Base-by-base conservation (phyloP, 2,113 vertebrate genomes). In the Oostethus manadensis region DNA sequence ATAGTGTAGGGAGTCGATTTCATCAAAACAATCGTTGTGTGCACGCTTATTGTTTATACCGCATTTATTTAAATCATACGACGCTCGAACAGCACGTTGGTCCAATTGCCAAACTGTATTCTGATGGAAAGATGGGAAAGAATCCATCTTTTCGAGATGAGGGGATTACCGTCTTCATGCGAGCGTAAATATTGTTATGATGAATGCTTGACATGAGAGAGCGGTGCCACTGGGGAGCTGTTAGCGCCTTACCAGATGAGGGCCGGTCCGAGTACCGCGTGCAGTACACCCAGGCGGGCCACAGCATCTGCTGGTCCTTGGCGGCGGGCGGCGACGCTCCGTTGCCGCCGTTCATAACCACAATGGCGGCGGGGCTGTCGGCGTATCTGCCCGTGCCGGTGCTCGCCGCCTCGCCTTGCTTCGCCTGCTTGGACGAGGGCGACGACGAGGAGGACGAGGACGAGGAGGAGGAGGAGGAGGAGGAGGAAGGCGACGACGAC, bases 281-380 rank as follows among this genome's bases (percentile, higher is more conserved):
- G 79, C 96, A 98, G 90, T 98, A 98, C 62, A 98, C 96, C 96
- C 96, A 97, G 60, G 96, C 96, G 76, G 96, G 96, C 95, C 94
- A 98, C 45, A 97, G 86, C 64, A 98, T 77, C 83, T 94, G 92
- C 61, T 89, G 87, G 56, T 97, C 94, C 68, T 90, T 84, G 10
- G 23, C 54, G 1, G 2, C 75, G 56, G 89, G 67, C 50, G 89
- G 75, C 11, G 91, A 87, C 0, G 84, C 92, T 82, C 84, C 84
- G 65, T 91, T 93, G 79, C 88, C 83, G 42, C 92, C 90, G 51
- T 91, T 92, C 90, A 93, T 84, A 54, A 93, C 91, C 75, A 92
- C 76, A 58, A 93, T 89, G 0, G 93, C 88, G 79, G 90, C 89
- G 67, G 90, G 87, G 78, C 90, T 92, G 78, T 94, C 93, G 20